Evolutionary conservation across 2,797 vertebrate species (phyloP).

Genomic region (Mallotus villosus): DNA sequence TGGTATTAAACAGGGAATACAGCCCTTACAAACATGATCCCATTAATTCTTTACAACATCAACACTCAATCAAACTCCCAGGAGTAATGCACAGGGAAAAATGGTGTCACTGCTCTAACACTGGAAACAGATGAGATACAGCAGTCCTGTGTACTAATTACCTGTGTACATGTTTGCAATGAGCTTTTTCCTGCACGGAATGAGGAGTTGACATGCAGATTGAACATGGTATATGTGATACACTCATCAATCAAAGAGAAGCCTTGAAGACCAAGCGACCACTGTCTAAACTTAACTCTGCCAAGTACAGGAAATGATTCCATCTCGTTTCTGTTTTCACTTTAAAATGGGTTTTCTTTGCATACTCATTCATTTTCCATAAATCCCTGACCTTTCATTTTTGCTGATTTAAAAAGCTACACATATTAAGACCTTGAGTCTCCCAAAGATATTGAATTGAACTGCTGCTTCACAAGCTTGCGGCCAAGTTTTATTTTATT

Average conservation of each 20-base stretch:
- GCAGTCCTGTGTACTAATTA: slow-evolving; percentile 48
- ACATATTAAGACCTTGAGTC: slow-evolving; percentile 43
- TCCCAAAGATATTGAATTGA: slow-evolving; percentile 27
- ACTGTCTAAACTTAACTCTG: neutral
- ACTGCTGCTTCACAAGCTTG: slow-evolving; percentile 4
- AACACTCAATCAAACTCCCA: slow-evolving; percentile 41
- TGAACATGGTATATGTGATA: slow-evolving; percentile 27
- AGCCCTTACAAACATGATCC: slow-evolving; percentile 43
- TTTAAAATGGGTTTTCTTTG: slow-evolving; percentile 13
- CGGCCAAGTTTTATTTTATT: slow-evolving; percentile 18
- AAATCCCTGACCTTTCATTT: neutral
- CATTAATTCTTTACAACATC: slow-evolving; percentile 53
- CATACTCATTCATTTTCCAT: slow-evolving; percentile 21
- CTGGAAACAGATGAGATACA: slow-evolving; percentile 46
- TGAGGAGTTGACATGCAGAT: slow-evolving; percentile 27
- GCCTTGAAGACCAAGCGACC: slow-evolving; percentile 35
- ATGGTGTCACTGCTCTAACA: slow-evolving; percentile 32
- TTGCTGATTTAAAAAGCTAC: slow-evolving; percentile 31
- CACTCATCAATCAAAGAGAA: slow-evolving; percentile 26
- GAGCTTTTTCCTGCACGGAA: slow-evolving; percentile 19
- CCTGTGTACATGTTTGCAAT: slow-evolving; percentile 45
- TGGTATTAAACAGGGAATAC: slow-evolving; percentile 40
- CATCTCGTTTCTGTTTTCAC: neutral
- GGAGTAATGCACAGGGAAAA: slow-evolving; percentile 34
- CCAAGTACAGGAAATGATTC: slow-evolving; percentile 23